A percentile compares a stretch with the other conserved stretches of the same genome.
phyloP scores from a whole-genome alignment of 1,140 invertebrate genomes.

The Platorchestia sp. region DNA sequence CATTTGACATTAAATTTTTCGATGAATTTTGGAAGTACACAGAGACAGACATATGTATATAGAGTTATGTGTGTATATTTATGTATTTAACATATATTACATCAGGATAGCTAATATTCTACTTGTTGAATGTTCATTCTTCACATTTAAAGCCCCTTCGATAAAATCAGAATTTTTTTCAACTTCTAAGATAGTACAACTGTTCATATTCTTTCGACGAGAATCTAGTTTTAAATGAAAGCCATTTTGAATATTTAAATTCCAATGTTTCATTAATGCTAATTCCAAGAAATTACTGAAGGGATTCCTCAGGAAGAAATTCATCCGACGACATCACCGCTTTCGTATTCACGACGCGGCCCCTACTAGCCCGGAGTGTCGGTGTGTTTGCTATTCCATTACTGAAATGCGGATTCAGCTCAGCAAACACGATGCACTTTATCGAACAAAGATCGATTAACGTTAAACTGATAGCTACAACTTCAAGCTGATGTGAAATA shows the following conservation, averaged over 20 bases:
- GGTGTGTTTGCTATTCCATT: neutral
- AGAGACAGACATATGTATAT: too few relatives aligned
- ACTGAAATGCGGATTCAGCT: neutral
- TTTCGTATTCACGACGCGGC: neutral
- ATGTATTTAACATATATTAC: too few relatives aligned
- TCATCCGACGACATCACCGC: neutral
- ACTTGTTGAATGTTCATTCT: too few relatives aligned
- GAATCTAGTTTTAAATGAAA: neutral
- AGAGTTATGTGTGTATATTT: too few relatives aligned
- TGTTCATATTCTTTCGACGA: neutral
- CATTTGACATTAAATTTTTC: too few relatives aligned
- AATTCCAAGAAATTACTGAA: neutral
- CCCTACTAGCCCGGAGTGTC: neutral
- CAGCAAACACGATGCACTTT: neutral
- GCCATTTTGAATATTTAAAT: neutral
- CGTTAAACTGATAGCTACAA: neutral
- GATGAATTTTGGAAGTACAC: too few relatives aligned
- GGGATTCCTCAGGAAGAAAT: neutral
- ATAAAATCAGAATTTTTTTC: too few relatives aligned
- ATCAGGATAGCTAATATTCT: too few relatives aligned
- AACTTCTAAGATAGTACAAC: too few relatives aligned
- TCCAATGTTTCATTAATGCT: neutral
- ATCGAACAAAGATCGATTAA: neutral
- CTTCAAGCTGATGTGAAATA: neutral
- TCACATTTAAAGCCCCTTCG: too few relatives aligned